Percentiles rank a stretch among this genome's conserved stretches.
Conservation (phyloP, 2,113 vertebrate species). For the Gymnogyps californianus region DNA sequence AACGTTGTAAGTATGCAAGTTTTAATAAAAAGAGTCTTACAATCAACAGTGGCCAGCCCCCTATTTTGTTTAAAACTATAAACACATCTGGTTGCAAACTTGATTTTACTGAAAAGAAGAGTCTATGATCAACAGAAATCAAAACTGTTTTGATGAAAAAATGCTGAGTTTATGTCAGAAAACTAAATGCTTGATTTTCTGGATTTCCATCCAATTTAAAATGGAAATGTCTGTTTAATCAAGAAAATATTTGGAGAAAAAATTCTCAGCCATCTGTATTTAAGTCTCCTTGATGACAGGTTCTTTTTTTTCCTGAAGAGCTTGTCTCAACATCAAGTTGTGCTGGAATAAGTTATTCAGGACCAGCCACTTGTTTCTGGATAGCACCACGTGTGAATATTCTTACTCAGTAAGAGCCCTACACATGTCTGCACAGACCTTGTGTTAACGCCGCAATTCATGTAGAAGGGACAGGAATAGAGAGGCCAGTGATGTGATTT, state of each 20-base stretch:
- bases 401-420: neutral
- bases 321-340: neutral
- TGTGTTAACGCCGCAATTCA: neutral
- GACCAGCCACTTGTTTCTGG: neutral
- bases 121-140: neutral
- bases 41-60: neutral
- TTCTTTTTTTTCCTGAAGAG: neutral
- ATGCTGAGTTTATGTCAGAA: neutral
- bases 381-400: neutral
- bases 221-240: conserved; percentile 28
- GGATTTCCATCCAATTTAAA: conserved; percentile 22
- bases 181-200: neutral
- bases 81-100: neutral
- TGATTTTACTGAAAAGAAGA: neutral
- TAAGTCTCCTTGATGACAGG: neutral
- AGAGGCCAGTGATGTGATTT: neutral
- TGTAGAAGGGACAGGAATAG: neutral
- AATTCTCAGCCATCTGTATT: neutral
- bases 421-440: neutral
- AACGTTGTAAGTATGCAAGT: neutral
- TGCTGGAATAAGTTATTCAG: neutral
- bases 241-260: neutral
- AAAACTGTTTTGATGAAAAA: conserved; percentile 1
- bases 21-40: neutral
- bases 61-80: neutral